These are phyloP conservation scores for Mizuhopecten yessoensis DNA, from an alignment of 1,140 invertebrate genomes.

Conservation along the genomic window DNA sequence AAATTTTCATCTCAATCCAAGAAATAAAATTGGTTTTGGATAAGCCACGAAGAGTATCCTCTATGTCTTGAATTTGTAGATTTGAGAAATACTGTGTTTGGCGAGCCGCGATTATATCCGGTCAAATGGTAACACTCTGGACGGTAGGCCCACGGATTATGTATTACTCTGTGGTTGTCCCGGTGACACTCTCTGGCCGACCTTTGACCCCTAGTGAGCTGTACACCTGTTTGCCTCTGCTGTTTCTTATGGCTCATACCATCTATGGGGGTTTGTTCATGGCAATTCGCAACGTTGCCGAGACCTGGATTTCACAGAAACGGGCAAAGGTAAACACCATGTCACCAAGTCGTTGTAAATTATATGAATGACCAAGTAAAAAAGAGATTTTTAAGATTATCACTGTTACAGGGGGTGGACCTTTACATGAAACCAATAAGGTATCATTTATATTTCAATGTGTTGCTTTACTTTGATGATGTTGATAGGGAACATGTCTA, in stretches of 20 bases:
- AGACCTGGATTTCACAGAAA: slow-evolving; percentile 73
- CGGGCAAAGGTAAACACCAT: slow-evolving; percentile 77
- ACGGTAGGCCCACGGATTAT: slow-evolving; percentile 69
- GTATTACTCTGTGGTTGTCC: slow-evolving; percentile 63
- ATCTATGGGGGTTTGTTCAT: slow-evolving; percentile 65
- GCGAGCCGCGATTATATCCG: slow-evolving; percentile 58
- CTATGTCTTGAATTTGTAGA: slow-evolving; percentile 63
- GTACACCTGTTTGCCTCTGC: slow-evolving; percentile 65
- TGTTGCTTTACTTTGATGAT: too few relatives aligned
- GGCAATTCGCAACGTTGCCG: slow-evolving; percentile 50
- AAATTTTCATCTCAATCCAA: too few relatives aligned
- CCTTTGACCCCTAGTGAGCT: slow-evolving; percentile 58
- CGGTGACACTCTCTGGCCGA: slow-evolving; percentile 56
- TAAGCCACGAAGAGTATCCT: too few relatives aligned
- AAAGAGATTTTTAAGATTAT: too few relatives aligned
- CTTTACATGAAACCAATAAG: too few relatives aligned
- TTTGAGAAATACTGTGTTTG: slow-evolving; percentile 59
- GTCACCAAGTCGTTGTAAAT: too few relatives aligned
- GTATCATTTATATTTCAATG: too few relatives aligned
- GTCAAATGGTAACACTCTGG: slow-evolving; percentile 66
- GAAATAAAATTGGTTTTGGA: too few relatives aligned
- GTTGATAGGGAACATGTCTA: too few relatives aligned
- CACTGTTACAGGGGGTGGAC: too few relatives aligned
- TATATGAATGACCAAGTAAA: too few relatives aligned
- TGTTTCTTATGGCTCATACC: slow-evolving; percentile 68